Evolutionary conservation across 2,113 vertebrate species (phyloP).

Genomic region (Collichthys lucidus): DNA sequence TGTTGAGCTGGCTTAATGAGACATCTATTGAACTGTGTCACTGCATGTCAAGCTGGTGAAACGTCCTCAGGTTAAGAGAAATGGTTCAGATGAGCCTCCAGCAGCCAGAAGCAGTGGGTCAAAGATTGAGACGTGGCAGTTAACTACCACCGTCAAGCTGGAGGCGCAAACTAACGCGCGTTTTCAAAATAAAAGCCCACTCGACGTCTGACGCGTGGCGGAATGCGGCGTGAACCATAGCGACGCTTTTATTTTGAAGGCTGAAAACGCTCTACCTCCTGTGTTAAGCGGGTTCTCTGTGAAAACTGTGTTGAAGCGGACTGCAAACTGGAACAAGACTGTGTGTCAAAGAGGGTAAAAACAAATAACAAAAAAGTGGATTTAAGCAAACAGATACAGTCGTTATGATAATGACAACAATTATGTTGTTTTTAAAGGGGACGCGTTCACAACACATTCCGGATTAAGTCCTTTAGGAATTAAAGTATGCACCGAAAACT

Average conservation of each 20-base stretch:
- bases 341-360: conserved; percentile 17
- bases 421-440: neutral
- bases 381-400: neutral
- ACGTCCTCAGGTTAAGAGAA: neutral
- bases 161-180: accelerated
- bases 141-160: conserved; percentile 16
- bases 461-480: neutral
- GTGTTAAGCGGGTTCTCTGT: neutral
- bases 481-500: neutral
- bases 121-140: conserved; percentile 85
- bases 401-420: no score
- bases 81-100: conserved; percentile 3
- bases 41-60: neutral
- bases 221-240: accelerated
- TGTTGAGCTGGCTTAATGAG: neutral
- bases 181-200: conserved; percentile 50
- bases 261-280: neutral
- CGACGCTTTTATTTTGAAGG: conserved; percentile 62
- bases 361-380: conserved; percentile 21
- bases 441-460: neutral
- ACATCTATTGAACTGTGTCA: neutral
- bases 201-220: accelerated
- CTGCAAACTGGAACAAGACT: conserved; percentile 30
- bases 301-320: conserved; percentile 23
- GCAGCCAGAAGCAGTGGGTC: conserved; percentile 37